A percentile compares a stretch with the other conserved stretches of the same genome.
Conservation (phyloP, 2,888 invertebrate species). For the Serrognathus titanus region DNA sequence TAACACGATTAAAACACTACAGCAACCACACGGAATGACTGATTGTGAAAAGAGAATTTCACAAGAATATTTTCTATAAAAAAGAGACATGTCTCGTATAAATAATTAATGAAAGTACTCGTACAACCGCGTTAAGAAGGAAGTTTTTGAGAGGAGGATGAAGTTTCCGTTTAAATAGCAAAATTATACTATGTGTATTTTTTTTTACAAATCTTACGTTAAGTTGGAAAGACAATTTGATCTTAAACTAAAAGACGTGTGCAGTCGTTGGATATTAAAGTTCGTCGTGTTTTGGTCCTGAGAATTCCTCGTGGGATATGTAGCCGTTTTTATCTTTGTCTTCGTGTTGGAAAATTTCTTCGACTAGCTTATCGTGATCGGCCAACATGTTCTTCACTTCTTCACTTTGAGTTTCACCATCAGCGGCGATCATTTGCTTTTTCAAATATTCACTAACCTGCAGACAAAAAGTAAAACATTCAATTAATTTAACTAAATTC, state of each 20-base stretch:
- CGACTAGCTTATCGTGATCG: conserved; percentile 89
- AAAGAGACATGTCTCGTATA: not conserved
- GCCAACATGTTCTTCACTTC: conserved; percentile 80
- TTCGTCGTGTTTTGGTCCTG: conserved; percentile 96
- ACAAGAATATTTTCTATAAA: not conserved
- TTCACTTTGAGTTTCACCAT: conserved; percentile 68
- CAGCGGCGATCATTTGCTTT: conserved; percentile 84
- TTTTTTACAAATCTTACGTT: conserved; percentile 3
- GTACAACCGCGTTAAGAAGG: not conserved
- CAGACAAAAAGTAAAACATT: conserved; percentile 26
- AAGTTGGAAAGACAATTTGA: conserved; percentile 9
- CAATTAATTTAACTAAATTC: not conserved
- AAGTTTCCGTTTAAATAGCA: no score
- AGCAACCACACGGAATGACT: no score
- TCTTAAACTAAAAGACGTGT: conserved; percentile 13
- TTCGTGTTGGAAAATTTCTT: conserved; percentile 96
- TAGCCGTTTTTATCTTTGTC: conserved; percentile 95
- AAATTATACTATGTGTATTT: not conserved
- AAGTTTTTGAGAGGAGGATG: no score
- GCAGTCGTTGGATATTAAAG: conserved; percentile 57
- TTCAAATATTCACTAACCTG: conserved; percentile 90
- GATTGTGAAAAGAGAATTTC: not conserved
- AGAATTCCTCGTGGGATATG: conserved; percentile 95
- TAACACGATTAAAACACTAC: no score
- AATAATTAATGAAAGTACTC: not conserved